Percentiles rank a stretch among this genome's conserved stretches.
phyloP scores from a whole-genome alignment of 2,888 invertebrate species.

The Yponomeuta cagnagella region DNA sequence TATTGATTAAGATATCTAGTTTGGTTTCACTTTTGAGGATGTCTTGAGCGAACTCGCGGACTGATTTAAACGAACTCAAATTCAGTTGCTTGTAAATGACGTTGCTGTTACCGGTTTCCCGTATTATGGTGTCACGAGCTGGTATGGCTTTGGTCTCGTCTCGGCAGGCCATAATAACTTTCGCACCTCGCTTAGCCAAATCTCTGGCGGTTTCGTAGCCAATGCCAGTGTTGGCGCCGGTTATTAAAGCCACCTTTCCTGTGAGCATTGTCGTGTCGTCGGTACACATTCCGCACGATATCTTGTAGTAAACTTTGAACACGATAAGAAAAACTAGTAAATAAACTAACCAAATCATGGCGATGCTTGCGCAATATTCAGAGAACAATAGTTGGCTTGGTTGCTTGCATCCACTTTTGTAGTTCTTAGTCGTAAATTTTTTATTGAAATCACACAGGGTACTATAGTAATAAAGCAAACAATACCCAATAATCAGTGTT shows the following conservation, averaged over 20 bases:
- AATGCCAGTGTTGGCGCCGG: conserved; percentile 48
- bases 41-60: conserved; percentile 85
- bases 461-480: not conserved
- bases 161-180: conserved; percentile 71
- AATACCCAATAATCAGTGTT: not conserved
- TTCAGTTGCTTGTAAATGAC: conserved; percentile 81
- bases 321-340: conserved; percentile 12
- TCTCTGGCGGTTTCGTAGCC: conserved; percentile 47
- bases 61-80: conserved; percentile 81
- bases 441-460: too few relatives aligned
- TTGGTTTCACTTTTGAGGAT: conserved; percentile 79
- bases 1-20: conserved; percentile 88
- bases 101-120: conserved; percentile 78
- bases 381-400: too few relatives aligned
- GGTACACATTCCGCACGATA: conserved; percentile 28
- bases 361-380: not conserved
- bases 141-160: conserved; percentile 39
- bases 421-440: too few relatives aligned
- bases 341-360: conserved; percentile 15
- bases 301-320: conserved; percentile 22
- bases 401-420: too few relatives aligned
- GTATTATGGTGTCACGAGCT: conserved; percentile 76
- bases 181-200: conserved; percentile 62
- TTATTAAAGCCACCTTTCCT: conserved; percentile 46
- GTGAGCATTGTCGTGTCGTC: conserved; percentile 28